A percentile compares a stretch with the other conserved stretches of the same genome.
Conservation (phyloP, 2,113 vertebrate species). For the Phocoena sinus region DNA sequence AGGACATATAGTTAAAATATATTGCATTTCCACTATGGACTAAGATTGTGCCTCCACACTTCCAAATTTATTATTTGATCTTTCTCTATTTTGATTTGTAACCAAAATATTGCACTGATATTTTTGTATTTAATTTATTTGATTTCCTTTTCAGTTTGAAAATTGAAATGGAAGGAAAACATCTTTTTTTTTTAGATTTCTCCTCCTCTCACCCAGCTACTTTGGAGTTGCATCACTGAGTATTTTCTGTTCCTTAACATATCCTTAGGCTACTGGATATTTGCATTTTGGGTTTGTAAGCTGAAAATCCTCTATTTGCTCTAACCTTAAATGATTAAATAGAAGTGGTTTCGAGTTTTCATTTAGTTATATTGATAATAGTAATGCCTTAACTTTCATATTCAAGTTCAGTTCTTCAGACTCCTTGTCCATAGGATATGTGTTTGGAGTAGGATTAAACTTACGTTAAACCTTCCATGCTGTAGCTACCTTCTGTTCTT, state of each 20-base stretch:
- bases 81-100: conserved; percentile 4
- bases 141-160: conserved; percentile 37
- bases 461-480: neutral
- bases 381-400: neutral
- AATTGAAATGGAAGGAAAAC: conserved; percentile 28
- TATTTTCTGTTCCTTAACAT: conserved; percentile 7
- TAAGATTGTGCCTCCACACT: neutral
- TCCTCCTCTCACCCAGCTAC: neutral
- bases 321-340: conserved; percentile 31
- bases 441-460: neutral
- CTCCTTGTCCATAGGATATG: neutral
- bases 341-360: conserved; percentile 8
- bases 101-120: neutral
- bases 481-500: neutral
- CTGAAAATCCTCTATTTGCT: conserved; percentile 37
- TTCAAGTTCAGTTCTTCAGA: neutral
- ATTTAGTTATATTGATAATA: neutral
- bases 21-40: neutral
- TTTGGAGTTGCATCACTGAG: neutral
- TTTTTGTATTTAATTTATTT: conserved; percentile 15
- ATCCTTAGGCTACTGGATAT: neutral
- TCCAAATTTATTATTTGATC: neutral
- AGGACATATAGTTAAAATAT: neutral
- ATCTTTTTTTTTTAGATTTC: neutral
- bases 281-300: conserved; percentile 18